phyloP scores from a whole-genome alignment of 2,113 vertebrate species.

The Corythaeola cristata region DNA sequence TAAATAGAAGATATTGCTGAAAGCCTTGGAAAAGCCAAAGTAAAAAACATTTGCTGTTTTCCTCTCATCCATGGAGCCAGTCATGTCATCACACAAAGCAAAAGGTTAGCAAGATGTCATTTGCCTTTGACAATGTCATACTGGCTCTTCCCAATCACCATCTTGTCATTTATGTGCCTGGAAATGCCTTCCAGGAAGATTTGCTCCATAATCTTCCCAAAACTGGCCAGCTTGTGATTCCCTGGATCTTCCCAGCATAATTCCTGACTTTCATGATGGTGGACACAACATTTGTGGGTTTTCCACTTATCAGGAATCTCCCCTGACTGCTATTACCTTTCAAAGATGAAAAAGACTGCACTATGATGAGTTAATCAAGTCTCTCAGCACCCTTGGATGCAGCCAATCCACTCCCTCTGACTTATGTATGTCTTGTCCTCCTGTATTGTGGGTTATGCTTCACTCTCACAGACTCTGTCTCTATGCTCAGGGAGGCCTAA shows the following conservation, averaged over 20 bases:
- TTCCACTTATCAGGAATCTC: background rate
- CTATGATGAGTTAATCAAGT: background rate
- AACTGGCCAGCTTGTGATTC: background rate
- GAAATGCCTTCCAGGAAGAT: background rate
- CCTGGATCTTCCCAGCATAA: background rate
- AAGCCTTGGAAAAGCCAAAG: background rate
- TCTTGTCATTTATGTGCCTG: background rate
- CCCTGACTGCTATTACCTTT: background rate
- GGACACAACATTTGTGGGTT: background rate
- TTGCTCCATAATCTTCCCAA: background rate
- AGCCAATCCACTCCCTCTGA: background rate
- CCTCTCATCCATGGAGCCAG: background rate
- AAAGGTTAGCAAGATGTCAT: background rate
- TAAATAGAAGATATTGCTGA: background rate
- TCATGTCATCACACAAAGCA: background rate
- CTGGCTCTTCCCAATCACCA: background rate
- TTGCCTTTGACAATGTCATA: background rate
- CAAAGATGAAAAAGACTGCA: background rate
- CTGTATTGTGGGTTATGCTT: background rate
- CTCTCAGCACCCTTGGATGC: background rate
- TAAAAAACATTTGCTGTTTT: background rate
- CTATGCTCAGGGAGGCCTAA: background rate
- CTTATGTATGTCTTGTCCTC: background rate
- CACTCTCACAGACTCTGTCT: background rate
- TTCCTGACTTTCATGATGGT: background rate